Percentiles rank a stretch among this genome's conserved stretches.
Evolutionary conservation across 2,797 vertebrate species (phyloP).

Genomic region (Neostethus bicornis): DNA sequence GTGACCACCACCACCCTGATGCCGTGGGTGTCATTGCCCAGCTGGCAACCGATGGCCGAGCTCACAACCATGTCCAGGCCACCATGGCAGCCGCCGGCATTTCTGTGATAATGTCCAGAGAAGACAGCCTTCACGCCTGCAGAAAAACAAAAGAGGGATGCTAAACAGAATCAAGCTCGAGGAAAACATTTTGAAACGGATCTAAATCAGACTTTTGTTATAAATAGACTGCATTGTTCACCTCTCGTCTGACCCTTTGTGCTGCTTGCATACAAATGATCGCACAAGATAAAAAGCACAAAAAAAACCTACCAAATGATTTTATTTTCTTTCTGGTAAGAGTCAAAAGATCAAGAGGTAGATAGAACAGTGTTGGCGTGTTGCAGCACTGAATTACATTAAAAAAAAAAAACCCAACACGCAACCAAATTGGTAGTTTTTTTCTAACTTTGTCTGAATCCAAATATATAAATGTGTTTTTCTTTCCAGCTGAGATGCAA

Average conservation of each 20-base stretch:
- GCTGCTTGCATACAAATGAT: background rate
- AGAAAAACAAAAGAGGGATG: background rate
- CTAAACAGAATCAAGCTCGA: background rate
- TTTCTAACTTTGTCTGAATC: background rate
- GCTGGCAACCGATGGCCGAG: constrained; percentile 94
- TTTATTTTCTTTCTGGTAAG: background rate
- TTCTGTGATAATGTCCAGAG: constrained; percentile 94
- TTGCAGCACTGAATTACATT: constrained; percentile 19
- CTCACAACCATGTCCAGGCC: constrained; percentile 94
- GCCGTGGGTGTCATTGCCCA: constrained; percentile 89
- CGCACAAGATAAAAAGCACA: background rate
- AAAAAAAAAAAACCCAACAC: too few species aligned
- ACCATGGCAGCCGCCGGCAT: constrained; percentile 86
- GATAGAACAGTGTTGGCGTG: constrained; percentile 10
- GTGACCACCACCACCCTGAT: constrained; percentile 91
- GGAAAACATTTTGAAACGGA: background rate
- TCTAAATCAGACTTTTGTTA: background rate
- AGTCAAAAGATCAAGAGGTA: background rate
- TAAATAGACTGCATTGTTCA: background rate
- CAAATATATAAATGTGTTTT: constrained; percentile 2
- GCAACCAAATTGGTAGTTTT: constrained; percentile 26
- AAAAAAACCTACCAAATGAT: background rate
- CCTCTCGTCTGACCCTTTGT: background rate
- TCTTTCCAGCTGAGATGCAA: constrained; percentile 6
- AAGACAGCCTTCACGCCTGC: constrained; percentile 92